Conservation (phyloP, 2,888 invertebrate species). For the Ennomos erosarius region DNA sequence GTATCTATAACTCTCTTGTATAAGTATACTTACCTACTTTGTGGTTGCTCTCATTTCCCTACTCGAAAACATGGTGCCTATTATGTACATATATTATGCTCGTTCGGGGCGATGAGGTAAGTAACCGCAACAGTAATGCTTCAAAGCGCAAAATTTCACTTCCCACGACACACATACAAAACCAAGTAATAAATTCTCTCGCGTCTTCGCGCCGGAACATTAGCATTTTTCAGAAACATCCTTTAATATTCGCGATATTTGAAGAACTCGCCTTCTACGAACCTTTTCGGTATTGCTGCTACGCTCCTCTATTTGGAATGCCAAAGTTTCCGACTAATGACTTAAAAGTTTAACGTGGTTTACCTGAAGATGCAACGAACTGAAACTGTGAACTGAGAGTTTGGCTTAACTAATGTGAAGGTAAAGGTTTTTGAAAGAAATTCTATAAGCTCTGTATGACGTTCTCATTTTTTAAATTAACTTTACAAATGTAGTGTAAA, state of each 20-base stretch:
- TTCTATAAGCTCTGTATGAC: neutral
- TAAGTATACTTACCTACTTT: too few species aligned
- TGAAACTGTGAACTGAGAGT: slow-evolving; percentile 22
- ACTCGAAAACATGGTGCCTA: too few species aligned
- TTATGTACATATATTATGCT: too few species aligned
- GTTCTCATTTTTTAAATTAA: too few species aligned
- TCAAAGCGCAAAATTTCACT: slow-evolving; percentile 32
- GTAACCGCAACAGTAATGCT: slow-evolving; percentile 9
- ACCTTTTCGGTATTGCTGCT: neutral
- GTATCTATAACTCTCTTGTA: too few species aligned
- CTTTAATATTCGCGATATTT: slow-evolving; percentile 41
- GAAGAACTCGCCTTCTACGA: slow-evolving; percentile 14
- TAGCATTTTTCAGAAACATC: slow-evolving; percentile 53
- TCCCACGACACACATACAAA: slow-evolving; percentile 3
- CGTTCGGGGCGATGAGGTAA: neutral
- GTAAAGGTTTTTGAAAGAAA: slow-evolving; percentile 14
- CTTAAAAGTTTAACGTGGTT: slow-evolving; percentile 18
- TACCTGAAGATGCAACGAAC: slow-evolving; percentile 20
- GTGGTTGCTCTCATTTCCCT: too few species aligned
- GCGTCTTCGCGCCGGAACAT: slow-evolving; percentile 33
- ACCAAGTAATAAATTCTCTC: slow-evolving; percentile 41
- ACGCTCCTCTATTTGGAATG: slow-evolving; percentile 3
- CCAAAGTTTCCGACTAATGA: slow-evolving; percentile 17
- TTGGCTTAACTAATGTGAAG: slow-evolving; percentile 11
- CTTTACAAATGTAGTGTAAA: slow-evolving; percentile 16